Percentiles rank a stretch among this genome's conserved stretches.
Evolutionary conservation across 2,113 vertebrate species (phyloP).

Genomic region (Amphiprion percula): DNA sequence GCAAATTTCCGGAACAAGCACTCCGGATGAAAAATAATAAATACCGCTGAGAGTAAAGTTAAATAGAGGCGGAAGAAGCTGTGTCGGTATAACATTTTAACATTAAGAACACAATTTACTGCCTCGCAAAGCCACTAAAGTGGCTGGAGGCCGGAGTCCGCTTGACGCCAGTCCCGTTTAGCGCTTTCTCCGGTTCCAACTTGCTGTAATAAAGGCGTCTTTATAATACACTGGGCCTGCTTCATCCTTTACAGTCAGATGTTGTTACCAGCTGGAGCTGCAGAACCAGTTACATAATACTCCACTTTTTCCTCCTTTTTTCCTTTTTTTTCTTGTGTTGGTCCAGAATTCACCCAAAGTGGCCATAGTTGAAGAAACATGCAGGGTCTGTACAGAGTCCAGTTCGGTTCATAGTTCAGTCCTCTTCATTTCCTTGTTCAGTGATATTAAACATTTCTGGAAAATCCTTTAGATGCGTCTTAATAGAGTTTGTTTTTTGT

Average conservation of each 20-base stretch:
- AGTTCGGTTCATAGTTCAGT: not conserved
- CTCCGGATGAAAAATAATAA: slow-evolving; percentile 56
- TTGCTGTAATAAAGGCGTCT: slow-evolving; percentile 36
- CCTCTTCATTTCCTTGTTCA: not conserved
- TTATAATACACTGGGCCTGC: slow-evolving; percentile 39
- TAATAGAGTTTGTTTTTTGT: not conserved
- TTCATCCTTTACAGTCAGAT: slow-evolving; percentile 45
- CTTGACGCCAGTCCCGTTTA: slow-evolving; percentile 30
- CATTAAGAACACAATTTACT: slow-evolving; percentile 47
- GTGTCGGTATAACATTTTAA: slow-evolving; percentile 50
- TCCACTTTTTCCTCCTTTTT: not conserved
- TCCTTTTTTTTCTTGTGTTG: not conserved
- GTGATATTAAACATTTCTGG: not conserved
- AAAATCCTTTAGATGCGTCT: slow-evolving; percentile 3
- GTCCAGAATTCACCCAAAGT: slow-evolving; percentile 24
- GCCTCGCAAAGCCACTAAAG: slow-evolving; percentile 38
- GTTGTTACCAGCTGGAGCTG: slow-evolving; percentile 24
- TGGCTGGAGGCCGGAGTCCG: slow-evolving; percentile 35
- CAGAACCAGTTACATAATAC: slow-evolving; percentile 24
- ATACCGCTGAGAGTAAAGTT: slow-evolving; percentile 55
- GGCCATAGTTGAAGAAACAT: slow-evolving; percentile 54
- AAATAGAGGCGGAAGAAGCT: slow-evolving; percentile 47
- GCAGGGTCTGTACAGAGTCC: slow-evolving; percentile 57
- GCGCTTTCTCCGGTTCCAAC: slow-evolving; percentile 38
- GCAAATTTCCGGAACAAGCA: too few relatives aligned